Evolutionary conservation across 1,140 invertebrate species (phyloP).

Genomic region (Penaeus indicus): DNA sequence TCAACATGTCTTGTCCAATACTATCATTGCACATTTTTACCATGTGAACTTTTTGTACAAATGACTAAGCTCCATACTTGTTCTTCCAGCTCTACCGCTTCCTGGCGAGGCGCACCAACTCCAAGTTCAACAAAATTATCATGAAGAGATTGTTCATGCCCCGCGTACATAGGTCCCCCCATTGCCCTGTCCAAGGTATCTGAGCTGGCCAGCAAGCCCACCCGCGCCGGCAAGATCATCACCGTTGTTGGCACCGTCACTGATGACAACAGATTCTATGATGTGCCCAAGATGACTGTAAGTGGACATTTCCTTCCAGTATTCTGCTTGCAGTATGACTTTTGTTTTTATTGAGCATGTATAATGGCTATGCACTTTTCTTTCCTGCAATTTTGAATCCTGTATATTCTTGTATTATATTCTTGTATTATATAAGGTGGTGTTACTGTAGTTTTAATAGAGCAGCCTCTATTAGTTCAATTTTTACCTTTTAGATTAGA

Average conservation of each 20-base stretch:
- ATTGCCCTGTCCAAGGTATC: conserved; percentile 90
- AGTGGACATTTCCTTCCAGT: neutral
- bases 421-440: no score
- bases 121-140: conserved; percentile 97
- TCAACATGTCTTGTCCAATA: no score
- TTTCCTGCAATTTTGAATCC: neutral
- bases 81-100: conserved; percentile 92
- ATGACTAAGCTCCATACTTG: conserved; percentile 43
- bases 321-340: neutral
- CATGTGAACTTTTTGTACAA: no score
- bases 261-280: conserved; percentile 93
- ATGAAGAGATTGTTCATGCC: conserved; percentile 97
- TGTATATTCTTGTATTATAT: neutral
- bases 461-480: no score
- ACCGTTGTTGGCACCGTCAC: conserved; percentile 97
- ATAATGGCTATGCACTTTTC: neutral
- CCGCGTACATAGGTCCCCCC: conserved; percentile 91
- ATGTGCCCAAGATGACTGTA: conserved; percentile 82
- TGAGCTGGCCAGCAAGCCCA: conserved; percentile 88
- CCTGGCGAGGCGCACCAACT: conserved; percentile 91
- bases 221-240: conserved; percentile 87
- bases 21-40: no score
- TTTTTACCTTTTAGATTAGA: no score
- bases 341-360: neutral
- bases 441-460: no score